Conservation (phyloP, 2,797 vertebrate genomes). For the Sphenodon punctatus region DNA sequence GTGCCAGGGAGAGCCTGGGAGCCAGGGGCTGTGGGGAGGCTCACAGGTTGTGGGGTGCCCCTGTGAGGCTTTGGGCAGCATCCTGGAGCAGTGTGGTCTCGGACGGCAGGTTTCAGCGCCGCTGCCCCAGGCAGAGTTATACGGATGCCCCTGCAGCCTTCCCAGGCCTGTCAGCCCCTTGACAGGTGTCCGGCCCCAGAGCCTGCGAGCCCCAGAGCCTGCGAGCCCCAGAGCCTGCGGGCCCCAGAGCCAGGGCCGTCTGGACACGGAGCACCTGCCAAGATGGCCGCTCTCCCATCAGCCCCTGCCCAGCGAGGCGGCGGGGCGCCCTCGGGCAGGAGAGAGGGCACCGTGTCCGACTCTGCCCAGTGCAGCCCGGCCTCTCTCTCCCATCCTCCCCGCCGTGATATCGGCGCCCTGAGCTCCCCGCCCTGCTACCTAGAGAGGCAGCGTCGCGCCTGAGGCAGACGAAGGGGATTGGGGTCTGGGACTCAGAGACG, state of each 20-base stretch:
- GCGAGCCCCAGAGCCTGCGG: no score
- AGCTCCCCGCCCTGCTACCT: no score
- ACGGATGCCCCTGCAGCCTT: no score
- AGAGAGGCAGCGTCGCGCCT: no score
- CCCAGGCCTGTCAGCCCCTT: neutral
- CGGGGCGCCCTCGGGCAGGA: accelerated
- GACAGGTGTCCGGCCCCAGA: neutral
- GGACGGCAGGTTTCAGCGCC: neutral
- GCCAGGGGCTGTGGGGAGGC: no score
- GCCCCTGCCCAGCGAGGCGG: no score
- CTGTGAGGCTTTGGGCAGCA: neutral
- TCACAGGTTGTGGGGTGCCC: no score
- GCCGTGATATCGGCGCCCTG: no score
- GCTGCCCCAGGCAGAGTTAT: neutral
- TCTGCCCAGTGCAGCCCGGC: neutral
- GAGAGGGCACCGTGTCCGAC: neutral
- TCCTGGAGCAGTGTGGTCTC: neutral
- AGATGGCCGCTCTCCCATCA: neutral
- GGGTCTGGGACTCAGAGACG: slow-evolving; percentile 95
- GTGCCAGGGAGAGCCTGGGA: neutral
- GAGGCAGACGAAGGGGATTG: slow-evolving; percentile 93
- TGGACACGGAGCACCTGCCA: neutral
- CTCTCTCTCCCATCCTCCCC: neutral
- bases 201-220: neutral
- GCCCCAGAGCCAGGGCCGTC: neutral